These are phyloP conservation scores for Dufourea novaeangliae DNA, from an alignment of 1,140 invertebrate species.

Conservation along the genomic window DNA sequence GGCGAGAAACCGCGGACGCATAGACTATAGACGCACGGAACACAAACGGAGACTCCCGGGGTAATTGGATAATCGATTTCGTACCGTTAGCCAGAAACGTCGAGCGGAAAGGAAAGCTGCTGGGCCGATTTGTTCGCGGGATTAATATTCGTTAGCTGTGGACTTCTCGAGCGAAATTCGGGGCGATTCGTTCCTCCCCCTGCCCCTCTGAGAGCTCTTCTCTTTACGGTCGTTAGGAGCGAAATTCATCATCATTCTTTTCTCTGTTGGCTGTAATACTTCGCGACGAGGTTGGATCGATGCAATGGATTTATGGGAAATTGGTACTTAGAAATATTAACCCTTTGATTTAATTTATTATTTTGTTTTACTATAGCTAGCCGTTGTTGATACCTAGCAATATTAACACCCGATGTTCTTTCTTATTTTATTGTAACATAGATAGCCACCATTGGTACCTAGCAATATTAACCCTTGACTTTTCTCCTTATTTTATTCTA, in stretches of 20 bases:
- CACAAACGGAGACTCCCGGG: constrained; percentile 28
- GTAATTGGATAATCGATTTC: constrained; percentile 65
- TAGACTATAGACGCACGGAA: constrained; percentile 4
- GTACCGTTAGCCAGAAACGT: constrained; percentile 51
- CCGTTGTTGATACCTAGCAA: too few species aligned
- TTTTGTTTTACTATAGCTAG: too few species aligned
- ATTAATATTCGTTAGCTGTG: constrained; percentile 14
- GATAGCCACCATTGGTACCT: too few species aligned
- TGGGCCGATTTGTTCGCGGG: constrained; percentile 16
- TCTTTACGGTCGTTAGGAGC: neutral
- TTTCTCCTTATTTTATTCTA: too few species aligned
- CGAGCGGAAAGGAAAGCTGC: constrained; percentile 14
- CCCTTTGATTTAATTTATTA: too few species aligned
- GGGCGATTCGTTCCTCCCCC: too few species aligned
- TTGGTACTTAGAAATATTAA: too few species aligned
- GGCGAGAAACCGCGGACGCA: constrained; percentile 49
- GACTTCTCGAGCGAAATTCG: constrained; percentile 2
- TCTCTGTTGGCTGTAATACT: neutral
- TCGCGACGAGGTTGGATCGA: too few species aligned
- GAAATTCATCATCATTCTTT: neutral
- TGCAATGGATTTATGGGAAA: too few species aligned
- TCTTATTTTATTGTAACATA: too few species aligned
- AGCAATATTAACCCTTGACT: too few species aligned
- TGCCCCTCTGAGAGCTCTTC: neutral
- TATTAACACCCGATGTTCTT: too few species aligned